Conservation (phyloP, 2,113 vertebrate genomes). For the Fregata magnificens region DNA sequence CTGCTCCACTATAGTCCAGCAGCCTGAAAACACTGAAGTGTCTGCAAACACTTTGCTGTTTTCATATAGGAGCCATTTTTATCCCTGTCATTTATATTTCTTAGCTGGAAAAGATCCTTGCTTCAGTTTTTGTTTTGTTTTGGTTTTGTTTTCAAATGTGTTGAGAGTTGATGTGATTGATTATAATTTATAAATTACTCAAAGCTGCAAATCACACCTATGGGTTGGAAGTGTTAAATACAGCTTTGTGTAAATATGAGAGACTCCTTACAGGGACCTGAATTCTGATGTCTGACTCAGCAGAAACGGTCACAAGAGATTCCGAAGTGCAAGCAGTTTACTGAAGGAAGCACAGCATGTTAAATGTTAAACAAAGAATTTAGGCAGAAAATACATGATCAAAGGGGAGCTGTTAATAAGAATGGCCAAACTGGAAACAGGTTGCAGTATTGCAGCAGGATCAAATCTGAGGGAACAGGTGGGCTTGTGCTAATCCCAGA, state of each 20-base stretch:
- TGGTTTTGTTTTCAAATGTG: neutral
- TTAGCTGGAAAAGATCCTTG: neutral
- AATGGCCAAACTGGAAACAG: neutral
- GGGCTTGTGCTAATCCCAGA: neutral
- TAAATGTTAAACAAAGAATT: neutral
- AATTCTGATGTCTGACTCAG: neutral
- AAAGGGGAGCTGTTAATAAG: neutral
- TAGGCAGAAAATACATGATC: neutral
- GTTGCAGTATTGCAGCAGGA: neutral
- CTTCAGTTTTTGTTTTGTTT: neutral
- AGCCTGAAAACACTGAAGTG: neutral
- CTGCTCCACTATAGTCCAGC: neutral
- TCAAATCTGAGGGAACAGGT: neutral
- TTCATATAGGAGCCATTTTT: neutral
- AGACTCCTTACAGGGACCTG: neutral
- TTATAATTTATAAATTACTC: neutral
- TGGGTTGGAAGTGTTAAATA: neutral
- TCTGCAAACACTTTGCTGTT: neutral
- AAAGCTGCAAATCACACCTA: neutral
- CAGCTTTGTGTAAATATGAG: neutral
- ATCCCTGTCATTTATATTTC: neutral
- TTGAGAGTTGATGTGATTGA: neutral
- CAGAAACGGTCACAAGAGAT: neutral
- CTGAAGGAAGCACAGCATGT: neutral
- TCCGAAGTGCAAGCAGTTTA: neutral